These are phyloP conservation scores for Carterocephalus palaemon DNA, from an alignment of 2,888 invertebrate genomes.

Conservation along the genomic window DNA sequence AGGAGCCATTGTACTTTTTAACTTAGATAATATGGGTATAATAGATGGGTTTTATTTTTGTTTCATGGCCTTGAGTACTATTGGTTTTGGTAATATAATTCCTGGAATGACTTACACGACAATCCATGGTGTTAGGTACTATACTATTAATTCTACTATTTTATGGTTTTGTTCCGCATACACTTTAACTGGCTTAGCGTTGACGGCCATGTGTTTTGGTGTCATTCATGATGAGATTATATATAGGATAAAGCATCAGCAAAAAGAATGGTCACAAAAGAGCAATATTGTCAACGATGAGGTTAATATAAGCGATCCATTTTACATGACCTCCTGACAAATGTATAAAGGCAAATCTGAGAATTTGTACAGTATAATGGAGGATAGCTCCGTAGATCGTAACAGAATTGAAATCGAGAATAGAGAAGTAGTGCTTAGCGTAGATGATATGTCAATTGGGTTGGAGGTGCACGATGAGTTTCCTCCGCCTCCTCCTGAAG, in stretches of 20 bases:
- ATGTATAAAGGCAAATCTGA: conserved; percentile 80
- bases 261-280: conserved; percentile 81
- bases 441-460: conserved; percentile 68
- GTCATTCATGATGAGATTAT: conserved; percentile 93
- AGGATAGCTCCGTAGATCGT: conserved; percentile 68
- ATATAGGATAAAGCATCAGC: conserved; percentile 86
- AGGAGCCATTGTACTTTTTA: conserved; percentile 91
- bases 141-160: conserved; percentile 82
- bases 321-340: conserved; percentile 86
- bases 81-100: conserved; percentile 92
- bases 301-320: conserved; percentile 81
- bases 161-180: conserved; percentile 94
- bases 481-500: conserved; percentile 66
- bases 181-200: conserved; percentile 90
- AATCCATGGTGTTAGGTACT: conserved; percentile 74
- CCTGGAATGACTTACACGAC: conserved; percentile 82
- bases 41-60: conserved; percentile 96
- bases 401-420: conserved; percentile 71
- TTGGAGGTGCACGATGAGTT: conserved; percentile 57
- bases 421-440: conserved; percentile 72
- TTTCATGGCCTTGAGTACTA: conserved; percentile 96
- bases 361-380: conserved; percentile 79
- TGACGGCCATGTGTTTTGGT: conserved; percentile 94
- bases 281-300: conserved; percentile 83
- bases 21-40: conserved; percentile 93